These are phyloP conservation scores for Burhinus bistriatus DNA, from an alignment of 2,113 vertebrate genomes.

Conservation along the genomic window DNA sequence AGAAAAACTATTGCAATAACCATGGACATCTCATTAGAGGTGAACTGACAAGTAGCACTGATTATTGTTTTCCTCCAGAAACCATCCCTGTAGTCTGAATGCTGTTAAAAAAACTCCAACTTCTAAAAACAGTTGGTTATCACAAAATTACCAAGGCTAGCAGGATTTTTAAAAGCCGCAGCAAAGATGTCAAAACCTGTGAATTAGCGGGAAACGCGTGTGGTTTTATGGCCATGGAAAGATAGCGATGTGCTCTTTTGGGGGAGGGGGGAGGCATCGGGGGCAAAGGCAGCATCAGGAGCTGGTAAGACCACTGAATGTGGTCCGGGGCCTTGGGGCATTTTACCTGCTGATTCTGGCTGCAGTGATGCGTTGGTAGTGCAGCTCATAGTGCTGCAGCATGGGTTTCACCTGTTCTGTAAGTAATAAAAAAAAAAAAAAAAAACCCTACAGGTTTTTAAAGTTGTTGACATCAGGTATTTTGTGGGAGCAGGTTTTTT, in stretches of 20 bases:
- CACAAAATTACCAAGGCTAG: not conserved
- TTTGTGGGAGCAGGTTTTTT: not conserved
- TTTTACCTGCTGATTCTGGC: not conserved
- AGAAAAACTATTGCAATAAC: no score
- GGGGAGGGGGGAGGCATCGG: fast-evolving
- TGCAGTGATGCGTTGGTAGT: not conserved
- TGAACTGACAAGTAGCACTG: no score
- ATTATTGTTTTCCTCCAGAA: no score
- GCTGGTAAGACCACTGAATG: no score
- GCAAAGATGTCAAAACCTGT: not conserved
- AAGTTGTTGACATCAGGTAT: not conserved
- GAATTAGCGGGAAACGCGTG: fast-evolving
- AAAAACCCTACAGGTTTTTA: not conserved
- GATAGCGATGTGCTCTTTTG: not conserved
- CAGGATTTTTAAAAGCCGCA: not conserved
- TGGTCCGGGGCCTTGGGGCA: fast-evolving
- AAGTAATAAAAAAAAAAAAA: not conserved
- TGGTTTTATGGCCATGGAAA: not conserved
- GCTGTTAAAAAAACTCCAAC: no score
- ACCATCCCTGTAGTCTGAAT: no score
- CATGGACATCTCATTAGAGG: no score
- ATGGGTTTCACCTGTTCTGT: not conserved
- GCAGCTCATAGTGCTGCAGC: not conserved
- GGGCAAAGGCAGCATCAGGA: not conserved
- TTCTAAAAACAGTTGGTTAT: not conserved